Conservation (phyloP, 2,113 vertebrate genomes). For the Addax nasomaculatus region DNA sequence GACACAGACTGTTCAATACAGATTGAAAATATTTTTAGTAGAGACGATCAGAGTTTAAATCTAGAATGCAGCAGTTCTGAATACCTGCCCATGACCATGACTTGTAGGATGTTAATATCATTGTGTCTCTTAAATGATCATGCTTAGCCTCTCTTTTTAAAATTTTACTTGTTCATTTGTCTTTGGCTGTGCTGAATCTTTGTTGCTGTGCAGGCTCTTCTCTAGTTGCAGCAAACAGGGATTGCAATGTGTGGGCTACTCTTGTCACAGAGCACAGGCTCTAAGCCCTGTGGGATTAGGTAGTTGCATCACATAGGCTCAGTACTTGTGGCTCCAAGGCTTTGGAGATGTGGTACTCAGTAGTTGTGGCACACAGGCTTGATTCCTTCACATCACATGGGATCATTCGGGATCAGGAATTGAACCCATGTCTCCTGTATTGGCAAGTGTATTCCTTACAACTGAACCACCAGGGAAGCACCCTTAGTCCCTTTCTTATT, state of each 20-base stretch:
- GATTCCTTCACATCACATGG: neutral
- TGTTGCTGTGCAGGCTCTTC: neutral
- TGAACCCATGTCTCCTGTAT: neutral
- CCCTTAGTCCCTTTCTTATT: neutral
- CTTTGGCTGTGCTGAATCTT: neutral
- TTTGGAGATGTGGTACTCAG: neutral
- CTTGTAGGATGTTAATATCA: neutral
- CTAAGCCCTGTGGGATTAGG: neutral
- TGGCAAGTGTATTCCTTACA: neutral
- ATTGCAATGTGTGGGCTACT: neutral
- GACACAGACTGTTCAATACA: neutral
- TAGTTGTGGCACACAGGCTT: neutral
- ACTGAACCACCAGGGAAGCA: neutral
- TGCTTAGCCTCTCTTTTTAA: neutral
- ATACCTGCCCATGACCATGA: neutral
- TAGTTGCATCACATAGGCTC: neutral
- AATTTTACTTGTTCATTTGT: neutral
- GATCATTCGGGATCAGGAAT: neutral
- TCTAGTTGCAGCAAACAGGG: neutral
- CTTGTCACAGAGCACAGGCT: neutral
- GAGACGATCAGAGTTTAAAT: neutral
- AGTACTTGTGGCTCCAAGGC: neutral
- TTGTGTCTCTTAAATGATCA: neutral
- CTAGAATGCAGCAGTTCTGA: neutral
- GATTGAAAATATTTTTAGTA: neutral